A percentile compares a stretch with the other conserved stretches of the same genome.
These are phyloP conservation scores for Gymnoscopelus braueri DNA, from an alignment of 2,797 vertebrate species.

Conservation along the genomic window DNA sequence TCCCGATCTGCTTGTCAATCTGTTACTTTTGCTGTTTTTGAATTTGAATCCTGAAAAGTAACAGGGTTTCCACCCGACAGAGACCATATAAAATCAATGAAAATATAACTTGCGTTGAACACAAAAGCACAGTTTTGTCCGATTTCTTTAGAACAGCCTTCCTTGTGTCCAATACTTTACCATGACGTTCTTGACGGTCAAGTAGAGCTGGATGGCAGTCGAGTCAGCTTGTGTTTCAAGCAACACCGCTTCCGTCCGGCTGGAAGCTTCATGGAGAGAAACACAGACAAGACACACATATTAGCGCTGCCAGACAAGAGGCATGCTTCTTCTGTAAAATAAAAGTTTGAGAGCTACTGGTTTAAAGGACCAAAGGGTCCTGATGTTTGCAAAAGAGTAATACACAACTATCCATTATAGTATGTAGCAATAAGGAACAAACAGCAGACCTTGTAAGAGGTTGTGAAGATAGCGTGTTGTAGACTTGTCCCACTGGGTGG, in stretches of 20 bases:
- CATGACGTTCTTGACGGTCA: conserved; percentile 84
- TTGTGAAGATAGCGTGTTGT: conserved; percentile 86
- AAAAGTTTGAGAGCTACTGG: too few species aligned
- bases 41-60: too few species aligned
- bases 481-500: conserved; percentile 88
- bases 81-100: too few species aligned
- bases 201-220: conserved; percentile 86
- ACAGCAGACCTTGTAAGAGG: conserved; percentile 84
- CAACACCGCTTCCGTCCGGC: conserved; percentile 81
- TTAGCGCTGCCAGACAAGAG: not conserved
- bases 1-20: too few species aligned
- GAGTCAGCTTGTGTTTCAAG: conserved; percentile 75
- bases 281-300: not conserved
- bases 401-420: not conserved
- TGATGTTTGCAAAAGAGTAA: not conserved
- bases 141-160: too few species aligned
- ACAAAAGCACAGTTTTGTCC: too few species aligned
- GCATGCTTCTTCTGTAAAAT: too few species aligned
- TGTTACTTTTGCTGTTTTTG: too few species aligned
- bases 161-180: conserved; percentile 69
- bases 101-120: too few species aligned
- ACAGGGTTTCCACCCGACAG: too few species aligned
- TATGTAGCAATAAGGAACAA: not conserved
- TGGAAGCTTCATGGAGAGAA: conserved; percentile 75
- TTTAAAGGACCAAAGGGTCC: not conserved